Percentiles rank a stretch among this genome's conserved stretches.
Conservation (phyloP, 2,797 vertebrate species). For the Centropyge bicolor region DNA sequence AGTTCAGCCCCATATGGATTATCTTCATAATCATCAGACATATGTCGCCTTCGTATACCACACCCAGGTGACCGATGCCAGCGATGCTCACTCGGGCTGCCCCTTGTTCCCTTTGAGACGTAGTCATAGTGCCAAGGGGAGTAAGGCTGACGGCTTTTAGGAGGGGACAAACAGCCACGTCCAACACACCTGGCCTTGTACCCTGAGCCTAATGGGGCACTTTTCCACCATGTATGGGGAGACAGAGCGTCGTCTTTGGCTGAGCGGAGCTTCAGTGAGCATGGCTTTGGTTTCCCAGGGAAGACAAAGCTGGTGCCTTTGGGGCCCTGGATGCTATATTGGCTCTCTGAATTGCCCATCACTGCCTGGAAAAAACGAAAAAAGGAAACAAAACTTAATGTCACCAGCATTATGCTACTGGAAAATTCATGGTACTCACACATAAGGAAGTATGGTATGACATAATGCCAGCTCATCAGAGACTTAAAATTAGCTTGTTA, state of each 20-base stretch:
- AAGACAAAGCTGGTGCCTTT: slow-evolving; percentile 85
- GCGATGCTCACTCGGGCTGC: slow-evolving; percentile 62
- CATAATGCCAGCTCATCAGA: slow-evolving; percentile 41
- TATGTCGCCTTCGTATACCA: slow-evolving; percentile 75
- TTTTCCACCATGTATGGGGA: slow-evolving; percentile 88
- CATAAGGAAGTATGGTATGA: slow-evolving; percentile 41
- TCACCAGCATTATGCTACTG: slow-evolving; percentile 3
- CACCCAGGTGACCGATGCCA: slow-evolving; percentile 73
- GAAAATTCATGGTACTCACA: slow-evolving; percentile 32
- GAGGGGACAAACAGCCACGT: slow-evolving; percentile 91
- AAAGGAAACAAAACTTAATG: slow-evolving; percentile 12
- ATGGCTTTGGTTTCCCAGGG: slow-evolving; percentile 90
- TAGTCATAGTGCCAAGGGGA: slow-evolving; percentile 86
- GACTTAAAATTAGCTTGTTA: slow-evolving; percentile 49
- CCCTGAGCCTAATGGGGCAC: slow-evolving; percentile 77
- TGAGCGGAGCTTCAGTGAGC: slow-evolving; percentile 88
- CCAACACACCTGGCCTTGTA: slow-evolving; percentile 91
- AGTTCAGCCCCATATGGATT: slow-evolving; percentile 82
- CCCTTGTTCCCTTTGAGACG: slow-evolving; percentile 82
- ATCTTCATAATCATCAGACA: slow-evolving; percentile 84
- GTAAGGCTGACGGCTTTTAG: slow-evolving; percentile 90
- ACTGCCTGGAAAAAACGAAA: slow-evolving; percentile 76
- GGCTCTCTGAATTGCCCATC: slow-evolving; percentile 98
- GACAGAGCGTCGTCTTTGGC: slow-evolving; percentile 88
- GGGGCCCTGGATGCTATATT: slow-evolving; percentile 93